These are phyloP conservation scores for Cathartes aura DNA, from an alignment of 2,113 vertebrate genomes.

Conservation along the genomic window DNA sequence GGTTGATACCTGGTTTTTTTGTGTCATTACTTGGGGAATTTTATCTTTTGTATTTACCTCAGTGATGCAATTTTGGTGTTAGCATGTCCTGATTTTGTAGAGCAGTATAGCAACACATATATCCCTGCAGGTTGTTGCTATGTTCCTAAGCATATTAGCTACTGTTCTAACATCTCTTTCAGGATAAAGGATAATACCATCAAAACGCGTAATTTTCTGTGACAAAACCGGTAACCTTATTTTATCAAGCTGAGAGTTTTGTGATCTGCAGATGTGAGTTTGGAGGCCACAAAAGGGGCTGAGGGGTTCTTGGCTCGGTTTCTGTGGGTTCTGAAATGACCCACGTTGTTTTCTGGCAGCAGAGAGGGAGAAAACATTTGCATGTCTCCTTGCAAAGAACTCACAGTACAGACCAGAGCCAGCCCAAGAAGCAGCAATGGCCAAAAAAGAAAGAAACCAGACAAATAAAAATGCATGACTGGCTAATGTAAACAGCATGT, in stretches of 20 bases:
- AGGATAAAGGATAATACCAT: neutral
- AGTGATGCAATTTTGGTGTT: neutral
- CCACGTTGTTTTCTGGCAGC: neutral
- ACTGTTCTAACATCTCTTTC: neutral
- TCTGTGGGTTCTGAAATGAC: neutral
- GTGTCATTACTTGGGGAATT: neutral
- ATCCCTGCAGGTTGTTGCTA: neutral
- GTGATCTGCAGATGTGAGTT: neutral
- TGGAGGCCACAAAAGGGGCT: neutral
- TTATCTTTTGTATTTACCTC: neutral
- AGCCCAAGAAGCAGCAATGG: neutral
- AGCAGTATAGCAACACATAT: neutral
- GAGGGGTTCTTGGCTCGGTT: neutral
- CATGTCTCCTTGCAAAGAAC: neutral
- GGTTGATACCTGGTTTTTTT: neutral
- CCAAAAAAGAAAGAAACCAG: constrained; percentile 10
- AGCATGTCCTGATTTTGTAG: neutral
- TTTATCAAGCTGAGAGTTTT: neutral
- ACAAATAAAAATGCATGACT: neutral
- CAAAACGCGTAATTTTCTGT: neutral
- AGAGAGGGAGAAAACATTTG: neutral
- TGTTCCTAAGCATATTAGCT: neutral
- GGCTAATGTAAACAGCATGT: constrained; percentile 1
- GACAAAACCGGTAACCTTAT: neutral
- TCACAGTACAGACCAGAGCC: neutral